phyloP scores from a whole-genome alignment of 2,113 vertebrate genomes.

The Raja brachyura region DNA sequence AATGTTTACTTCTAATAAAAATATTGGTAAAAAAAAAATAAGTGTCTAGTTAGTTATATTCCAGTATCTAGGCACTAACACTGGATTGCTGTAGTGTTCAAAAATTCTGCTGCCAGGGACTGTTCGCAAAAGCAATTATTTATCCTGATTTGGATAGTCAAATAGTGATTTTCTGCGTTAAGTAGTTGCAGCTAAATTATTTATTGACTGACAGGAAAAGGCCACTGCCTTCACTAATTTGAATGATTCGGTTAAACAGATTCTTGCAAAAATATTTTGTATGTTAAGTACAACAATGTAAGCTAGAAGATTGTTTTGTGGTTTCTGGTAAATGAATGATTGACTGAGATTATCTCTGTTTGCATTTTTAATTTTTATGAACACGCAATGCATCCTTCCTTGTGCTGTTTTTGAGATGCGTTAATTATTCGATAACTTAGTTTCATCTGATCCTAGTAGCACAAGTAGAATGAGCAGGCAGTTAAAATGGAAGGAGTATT shows the following conservation, averaged over 20 bases:
- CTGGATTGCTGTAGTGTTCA: background rate
- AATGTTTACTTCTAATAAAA: no score
- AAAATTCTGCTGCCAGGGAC: background rate
- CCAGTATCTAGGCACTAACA: background rate
- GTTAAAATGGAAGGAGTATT: background rate
- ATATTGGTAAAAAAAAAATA: no score
- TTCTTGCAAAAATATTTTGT: background rate
- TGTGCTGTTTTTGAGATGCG: background rate
- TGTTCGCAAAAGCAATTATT: conserved; percentile 17
- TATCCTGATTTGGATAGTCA: background rate
- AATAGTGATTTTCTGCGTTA: background rate
- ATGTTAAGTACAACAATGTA: background rate
- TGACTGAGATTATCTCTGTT: background rate
- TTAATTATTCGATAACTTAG: background rate
- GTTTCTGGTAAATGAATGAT: background rate
- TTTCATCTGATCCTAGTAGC: background rate
- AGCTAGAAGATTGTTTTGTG: background rate
- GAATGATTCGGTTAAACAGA: background rate
- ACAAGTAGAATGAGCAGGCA: background rate
- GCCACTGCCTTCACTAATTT: background rate
- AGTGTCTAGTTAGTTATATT: background rate
- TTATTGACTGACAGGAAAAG: background rate
- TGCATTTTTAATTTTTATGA: background rate
- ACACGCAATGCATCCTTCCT: background rate
- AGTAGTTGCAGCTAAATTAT: background rate